Conservation (phyloP, 2,797 vertebrate species). For the Sternotherus odoratus region DNA sequence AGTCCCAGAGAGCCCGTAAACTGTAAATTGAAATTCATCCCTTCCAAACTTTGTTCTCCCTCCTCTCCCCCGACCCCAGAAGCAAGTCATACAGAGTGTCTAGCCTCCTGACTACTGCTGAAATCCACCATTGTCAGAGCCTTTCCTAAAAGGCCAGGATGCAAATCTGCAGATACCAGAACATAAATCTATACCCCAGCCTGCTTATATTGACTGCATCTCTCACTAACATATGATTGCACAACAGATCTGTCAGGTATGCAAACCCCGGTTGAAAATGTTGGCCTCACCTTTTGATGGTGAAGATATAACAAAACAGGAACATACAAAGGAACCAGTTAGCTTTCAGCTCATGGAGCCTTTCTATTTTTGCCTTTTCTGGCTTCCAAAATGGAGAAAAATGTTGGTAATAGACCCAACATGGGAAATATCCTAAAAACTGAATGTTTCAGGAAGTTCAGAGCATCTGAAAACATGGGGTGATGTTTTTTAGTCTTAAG, state of each 20-base stretch:
- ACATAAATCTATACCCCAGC: neutral
- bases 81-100: neutral
- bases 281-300: neutral
- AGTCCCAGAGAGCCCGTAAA: neutral
- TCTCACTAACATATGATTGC: neutral
- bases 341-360: accelerated
- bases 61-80: neutral
- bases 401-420: neutral
- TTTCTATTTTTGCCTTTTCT: neutral
- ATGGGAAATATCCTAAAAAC: neutral
- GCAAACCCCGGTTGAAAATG: neutral
- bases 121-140: neutral
- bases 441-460: neutral
- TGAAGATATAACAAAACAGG: neutral
- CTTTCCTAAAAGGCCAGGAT: neutral
- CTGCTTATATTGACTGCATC: neutral
- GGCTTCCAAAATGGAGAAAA: neutral
- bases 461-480: neutral
- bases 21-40: neutral
- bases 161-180: neutral
- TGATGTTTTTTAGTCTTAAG: neutral
- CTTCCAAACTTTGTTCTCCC: neutral
- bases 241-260: neutral
- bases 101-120: neutral
- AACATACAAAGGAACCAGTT: neutral